Evolutionary conservation across 2,888 invertebrate genomes (phyloP).

Genomic region (Mylabris sibirica): DNA sequence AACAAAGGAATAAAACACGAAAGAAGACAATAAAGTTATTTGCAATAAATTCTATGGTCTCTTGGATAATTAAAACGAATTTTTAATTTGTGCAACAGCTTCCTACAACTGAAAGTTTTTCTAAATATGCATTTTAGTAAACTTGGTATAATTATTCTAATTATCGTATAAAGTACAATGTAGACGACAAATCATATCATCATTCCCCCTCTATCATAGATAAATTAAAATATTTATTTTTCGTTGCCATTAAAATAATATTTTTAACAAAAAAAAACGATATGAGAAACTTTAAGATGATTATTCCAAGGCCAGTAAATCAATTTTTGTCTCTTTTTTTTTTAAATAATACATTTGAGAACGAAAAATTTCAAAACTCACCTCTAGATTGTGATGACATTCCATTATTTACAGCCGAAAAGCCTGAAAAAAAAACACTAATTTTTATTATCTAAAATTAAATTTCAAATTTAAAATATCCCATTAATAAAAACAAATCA

Average conservation of each 20-base stretch:
- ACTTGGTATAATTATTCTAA: too few species aligned
- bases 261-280: too few species aligned
- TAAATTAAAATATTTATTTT: too few species aligned
- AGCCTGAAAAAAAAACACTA: slow-evolving; percentile 27
- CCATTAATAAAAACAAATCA: not conserved
- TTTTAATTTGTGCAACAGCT: slow-evolving; percentile 13
- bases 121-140: too few species aligned
- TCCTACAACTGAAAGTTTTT: not conserved
- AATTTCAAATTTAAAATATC: not conserved
- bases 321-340: not conserved
- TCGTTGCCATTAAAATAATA: too few species aligned
- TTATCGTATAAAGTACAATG: too few species aligned
- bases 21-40: not conserved
- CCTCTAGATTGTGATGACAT: slow-evolving; percentile 29
- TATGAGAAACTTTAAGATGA: not conserved
- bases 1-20: slow-evolving; percentile 21
- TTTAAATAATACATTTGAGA: not conserved
- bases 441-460: not conserved
- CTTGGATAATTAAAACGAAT: slow-evolving; percentile 12
- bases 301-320: not conserved
- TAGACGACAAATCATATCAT: too few species aligned
- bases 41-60: not conserved
- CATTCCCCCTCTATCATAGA: too few species aligned
- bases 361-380: slow-evolving; percentile 25
- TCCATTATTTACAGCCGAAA: slow-evolving; percentile 30